Percentiles rank a stretch among this genome's conserved stretches.
phyloP scores from a whole-genome alignment of 2,797 vertebrate species.

The Threskiornis aethiopicus region DNA sequence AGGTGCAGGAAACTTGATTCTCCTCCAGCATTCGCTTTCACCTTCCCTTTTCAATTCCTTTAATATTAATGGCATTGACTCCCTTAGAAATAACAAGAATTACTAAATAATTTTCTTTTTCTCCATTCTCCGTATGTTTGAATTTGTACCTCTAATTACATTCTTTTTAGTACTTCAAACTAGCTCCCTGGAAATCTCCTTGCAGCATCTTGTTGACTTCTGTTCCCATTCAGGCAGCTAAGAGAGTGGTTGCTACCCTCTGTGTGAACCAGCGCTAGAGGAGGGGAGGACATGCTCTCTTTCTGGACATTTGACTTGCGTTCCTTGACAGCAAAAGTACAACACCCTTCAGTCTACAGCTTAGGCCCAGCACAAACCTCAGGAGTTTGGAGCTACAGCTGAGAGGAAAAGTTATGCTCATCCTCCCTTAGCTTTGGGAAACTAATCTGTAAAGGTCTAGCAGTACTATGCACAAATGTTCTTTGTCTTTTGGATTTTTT shows the following conservation, averaged over 20 bases:
- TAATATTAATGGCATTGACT: not conserved
- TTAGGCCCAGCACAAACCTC: not conserved
- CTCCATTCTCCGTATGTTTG: not conserved
- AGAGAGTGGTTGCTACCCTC: not conserved
- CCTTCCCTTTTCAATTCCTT: not conserved
- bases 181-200: not conserved
- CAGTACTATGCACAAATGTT: not conserved
- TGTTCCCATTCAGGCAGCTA: not conserved
- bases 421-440: not conserved
- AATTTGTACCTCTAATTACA: not conserved
- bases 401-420: not conserved
- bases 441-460: not conserved
- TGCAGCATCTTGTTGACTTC: not conserved
- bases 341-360: accelerated
- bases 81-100: not conserved
- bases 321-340: not conserved
- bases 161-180: not conserved
- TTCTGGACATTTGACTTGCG: not conserved
- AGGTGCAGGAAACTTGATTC: not conserved
- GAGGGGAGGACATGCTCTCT: not conserved
- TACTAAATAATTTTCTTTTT: not conserved
- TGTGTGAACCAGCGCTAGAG: not conserved
- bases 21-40: not conserved
- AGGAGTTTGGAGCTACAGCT: not conserved
- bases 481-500: not conserved